A percentile compares a stretch with the other conserved stretches of the same genome.
Conservation (phyloP, 2,113 vertebrate species). For the Protobothrops flavoviridis region DNA sequence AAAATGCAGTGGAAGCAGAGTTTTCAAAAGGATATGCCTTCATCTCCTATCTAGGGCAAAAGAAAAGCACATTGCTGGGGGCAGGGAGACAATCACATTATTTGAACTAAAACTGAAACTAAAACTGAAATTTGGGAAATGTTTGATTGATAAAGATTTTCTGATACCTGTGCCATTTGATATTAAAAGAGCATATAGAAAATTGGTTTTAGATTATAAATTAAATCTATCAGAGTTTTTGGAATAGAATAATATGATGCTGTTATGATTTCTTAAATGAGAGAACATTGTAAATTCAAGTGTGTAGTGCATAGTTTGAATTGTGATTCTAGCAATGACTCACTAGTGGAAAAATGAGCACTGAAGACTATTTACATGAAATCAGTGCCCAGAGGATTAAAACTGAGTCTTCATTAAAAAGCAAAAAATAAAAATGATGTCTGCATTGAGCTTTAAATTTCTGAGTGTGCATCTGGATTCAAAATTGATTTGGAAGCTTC, state of each 20-base stretch:
- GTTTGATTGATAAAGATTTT: not conserved
- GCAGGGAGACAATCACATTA: not conserved
- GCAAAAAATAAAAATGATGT: not conserved
- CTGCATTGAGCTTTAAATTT: not conserved
- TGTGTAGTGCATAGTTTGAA: not conserved
- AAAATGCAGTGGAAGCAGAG: not conserved
- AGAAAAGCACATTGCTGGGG: not conserved
- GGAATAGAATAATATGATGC: not conserved
- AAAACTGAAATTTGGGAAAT: not conserved
- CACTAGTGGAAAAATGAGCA: not conserved
- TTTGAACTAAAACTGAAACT: not conserved
- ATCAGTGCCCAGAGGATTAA: not conserved
- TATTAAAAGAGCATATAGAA: not conserved
- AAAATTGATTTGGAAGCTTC: not conserved
- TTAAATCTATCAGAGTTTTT: not conserved
- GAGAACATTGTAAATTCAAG: not conserved
- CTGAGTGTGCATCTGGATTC: not conserved
- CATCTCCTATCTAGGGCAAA: not conserved
- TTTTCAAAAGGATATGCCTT: not conserved
- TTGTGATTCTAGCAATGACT: not conserved
- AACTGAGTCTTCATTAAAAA: not conserved
- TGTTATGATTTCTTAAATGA: not conserved
- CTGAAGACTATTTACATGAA: not conserved
- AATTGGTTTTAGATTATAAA: not conserved
- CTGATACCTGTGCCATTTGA: not conserved